Evolutionary conservation across 2,888 invertebrate genomes (phyloP), one percentile per base, ranked within the genome.

Genomic region (Siphonodentalium dalli): DNA sequence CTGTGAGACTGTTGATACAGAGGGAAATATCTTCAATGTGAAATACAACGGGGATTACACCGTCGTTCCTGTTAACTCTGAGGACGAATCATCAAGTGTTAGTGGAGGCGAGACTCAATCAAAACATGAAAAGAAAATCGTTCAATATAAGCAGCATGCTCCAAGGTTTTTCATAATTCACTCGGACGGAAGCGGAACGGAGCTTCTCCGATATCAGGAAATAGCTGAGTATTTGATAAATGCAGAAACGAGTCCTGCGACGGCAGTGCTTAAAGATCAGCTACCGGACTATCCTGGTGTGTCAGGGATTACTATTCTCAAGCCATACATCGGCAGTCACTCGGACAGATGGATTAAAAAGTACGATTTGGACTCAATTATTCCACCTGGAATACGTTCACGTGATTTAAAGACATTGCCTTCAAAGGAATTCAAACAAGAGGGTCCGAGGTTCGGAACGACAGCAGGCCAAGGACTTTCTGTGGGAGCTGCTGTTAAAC

Each of bases 81-180:
- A 69, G 28, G 71, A 72, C 42, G 35, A 65, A 3, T 70, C 70
- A 7, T 66, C 64, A 42, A 60, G 66, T 8, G 66, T 63, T 45
- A 63, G 59, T 44, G 66, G 66, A 26, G 69, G 68, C 24, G 63
- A 50, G 9, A 24, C 28, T 11, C 60, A 59, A 49, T 15, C 20
- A 1, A 47, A 21, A 8, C 0, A 41, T 1, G 64, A 64, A n/a
- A 68, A 62, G 49, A 67, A 66, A 51, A 50, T 74, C 18, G 54
- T 61, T 1, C 49, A 61, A 0, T 77, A 65, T 46, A 71, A 68
- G 35, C 71, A 78, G 53, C 80, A 80, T 57, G 72, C 77, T 26
- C 80, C 81, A 11, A 50, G 78, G 18, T 76, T 79, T 61, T 81
- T 81, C 49, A 68, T 80, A 34, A 54, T 80, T 13, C 75, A 79